Conservation (phyloP, 2,113 vertebrate genomes). For the Calypte anna region DNA sequence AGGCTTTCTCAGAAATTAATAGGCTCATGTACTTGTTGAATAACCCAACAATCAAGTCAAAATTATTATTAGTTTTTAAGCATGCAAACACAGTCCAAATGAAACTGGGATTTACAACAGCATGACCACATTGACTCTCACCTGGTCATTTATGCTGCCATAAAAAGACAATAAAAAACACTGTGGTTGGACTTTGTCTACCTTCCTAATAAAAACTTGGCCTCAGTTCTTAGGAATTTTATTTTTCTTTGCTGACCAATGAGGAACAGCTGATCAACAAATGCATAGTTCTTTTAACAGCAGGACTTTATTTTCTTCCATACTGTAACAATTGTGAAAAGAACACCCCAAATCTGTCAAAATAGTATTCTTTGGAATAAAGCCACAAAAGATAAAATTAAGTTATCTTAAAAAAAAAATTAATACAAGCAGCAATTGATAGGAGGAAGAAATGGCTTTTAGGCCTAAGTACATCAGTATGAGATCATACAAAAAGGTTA, state of each 20-base stretch:
- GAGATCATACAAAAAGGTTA: neutral
- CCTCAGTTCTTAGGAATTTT: neutral
- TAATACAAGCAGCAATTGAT: neutral
- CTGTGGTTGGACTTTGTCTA: neutral
- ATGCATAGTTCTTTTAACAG: neutral
- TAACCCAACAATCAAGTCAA: neutral
- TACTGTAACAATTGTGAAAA: neutral
- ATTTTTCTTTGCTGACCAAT: neutral
- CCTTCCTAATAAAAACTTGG: neutral
- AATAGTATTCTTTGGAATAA: neutral
- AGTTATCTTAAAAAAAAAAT: neutral
- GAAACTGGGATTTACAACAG: neutral
- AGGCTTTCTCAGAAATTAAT: neutral
- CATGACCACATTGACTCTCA: neutral
- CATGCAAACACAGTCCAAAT: neutral
- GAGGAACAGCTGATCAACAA: neutral
- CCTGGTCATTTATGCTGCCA: neutral
- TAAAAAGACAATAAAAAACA: neutral
- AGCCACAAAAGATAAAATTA: neutral
- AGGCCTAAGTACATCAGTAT: neutral
- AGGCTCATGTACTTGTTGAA: neutral
- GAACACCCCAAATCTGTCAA: neutral
- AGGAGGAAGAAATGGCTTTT: neutral
- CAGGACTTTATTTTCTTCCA: neutral
- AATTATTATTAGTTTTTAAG: neutral